Conservation (phyloP, 1,140 invertebrate genomes). For the Antheraea mylitta region DNA sequence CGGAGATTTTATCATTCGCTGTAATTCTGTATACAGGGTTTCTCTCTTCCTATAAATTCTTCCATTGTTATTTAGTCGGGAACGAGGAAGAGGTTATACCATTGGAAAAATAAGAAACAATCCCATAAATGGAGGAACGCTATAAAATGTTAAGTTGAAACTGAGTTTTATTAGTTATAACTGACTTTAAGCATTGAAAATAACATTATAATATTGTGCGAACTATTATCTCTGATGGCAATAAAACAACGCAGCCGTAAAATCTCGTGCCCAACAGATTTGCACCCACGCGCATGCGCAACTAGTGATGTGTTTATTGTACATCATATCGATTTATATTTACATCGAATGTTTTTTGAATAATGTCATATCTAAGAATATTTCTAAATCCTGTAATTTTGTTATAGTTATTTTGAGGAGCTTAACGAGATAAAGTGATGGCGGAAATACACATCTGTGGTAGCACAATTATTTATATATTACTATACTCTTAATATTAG, state of each 20-base stretch:
- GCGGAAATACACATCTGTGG: no score
- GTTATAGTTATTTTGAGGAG: no score
- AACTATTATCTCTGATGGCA: constrained; percentile 17
- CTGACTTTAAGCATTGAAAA: constrained; percentile 11
- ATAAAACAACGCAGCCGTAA: constrained; percentile 20
- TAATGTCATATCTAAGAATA: no score
- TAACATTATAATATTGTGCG: constrained; percentile 25
- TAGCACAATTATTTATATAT: no score
- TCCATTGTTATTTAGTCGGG: no score
- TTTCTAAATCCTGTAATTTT: no score
- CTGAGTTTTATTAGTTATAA: constrained; percentile 1
- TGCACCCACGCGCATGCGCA: constrained; percentile 16
- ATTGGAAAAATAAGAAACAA: not conserved
- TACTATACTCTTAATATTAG: no score
- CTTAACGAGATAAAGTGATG: no score
- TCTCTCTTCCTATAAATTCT: no score
- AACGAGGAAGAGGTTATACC: no score
- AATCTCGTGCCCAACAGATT: constrained; percentile 14
- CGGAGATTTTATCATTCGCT: no score
- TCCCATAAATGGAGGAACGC: not conserved
- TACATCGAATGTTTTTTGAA: not conserved
- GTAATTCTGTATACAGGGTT: no score
- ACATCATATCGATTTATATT: not conserved
- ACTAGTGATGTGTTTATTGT: constrained; percentile 6
- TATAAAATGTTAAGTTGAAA: not conserved